Evolutionary conservation across 2,113 vertebrate genomes (phyloP).

Genomic region (Beaufortia kweichowensis): DNA sequence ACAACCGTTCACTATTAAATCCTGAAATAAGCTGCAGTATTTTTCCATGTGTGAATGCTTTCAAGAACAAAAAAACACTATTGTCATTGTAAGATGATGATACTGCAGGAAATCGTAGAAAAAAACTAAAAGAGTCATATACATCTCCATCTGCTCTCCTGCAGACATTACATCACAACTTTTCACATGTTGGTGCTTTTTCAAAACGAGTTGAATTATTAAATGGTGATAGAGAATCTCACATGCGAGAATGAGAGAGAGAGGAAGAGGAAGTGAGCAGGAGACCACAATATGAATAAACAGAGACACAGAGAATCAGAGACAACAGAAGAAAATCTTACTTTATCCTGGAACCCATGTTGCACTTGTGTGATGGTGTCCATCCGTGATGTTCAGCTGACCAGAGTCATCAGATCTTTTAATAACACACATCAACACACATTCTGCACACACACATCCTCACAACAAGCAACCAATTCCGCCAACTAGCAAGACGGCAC

Average conservation of each 20-base stretch:
- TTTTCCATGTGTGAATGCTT: no score
- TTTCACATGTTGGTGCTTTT: not conserved
- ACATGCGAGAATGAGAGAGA: constrained; percentile 34
- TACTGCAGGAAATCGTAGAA: no score
- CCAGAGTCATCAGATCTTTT: not conserved
- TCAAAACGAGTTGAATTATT: not conserved
- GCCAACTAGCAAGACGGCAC: constrained; percentile 63
- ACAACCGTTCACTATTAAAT: no score
- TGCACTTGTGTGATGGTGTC: constrained; percentile 56
- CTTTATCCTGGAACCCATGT: constrained; percentile 78
- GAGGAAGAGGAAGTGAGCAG: constrained; percentile 36
- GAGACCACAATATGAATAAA: constrained; percentile 17
- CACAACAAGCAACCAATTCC: constrained; percentile 32
- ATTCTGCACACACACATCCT: constrained; percentile 17
- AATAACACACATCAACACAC: constrained; percentile 20
- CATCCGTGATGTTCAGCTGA: constrained; percentile 59
- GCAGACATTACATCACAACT: not conserved
- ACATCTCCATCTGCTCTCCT: constrained; percentile 29
- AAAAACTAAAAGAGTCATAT: no score
- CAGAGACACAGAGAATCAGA: not conserved
- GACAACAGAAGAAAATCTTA: constrained; percentile 56
- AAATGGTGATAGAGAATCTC: constrained; percentile 24
- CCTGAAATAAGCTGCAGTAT: no score
- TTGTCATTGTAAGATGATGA: no score
- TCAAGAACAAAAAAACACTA: no score